Percentiles rank a stretch among this genome's conserved stretches.
phyloP scores from a whole-genome alignment of 2,888 invertebrate genomes.

The Drosophila sordidula region DNA sequence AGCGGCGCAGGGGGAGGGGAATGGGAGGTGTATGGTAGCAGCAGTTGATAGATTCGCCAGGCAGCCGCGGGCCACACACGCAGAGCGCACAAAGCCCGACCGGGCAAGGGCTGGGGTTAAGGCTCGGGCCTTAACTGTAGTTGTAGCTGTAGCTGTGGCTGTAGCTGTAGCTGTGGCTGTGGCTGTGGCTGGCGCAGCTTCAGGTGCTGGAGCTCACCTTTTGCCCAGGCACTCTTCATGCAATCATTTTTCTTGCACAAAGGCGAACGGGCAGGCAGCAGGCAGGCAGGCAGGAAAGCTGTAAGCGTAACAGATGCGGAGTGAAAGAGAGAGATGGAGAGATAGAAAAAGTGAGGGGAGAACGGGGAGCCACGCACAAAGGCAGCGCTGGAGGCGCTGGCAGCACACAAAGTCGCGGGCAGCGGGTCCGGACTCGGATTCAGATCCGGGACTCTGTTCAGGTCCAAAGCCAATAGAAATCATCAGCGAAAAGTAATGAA shows the following conservation, averaged over 20 bases:
- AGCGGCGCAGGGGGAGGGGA: background rate
- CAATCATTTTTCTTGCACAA: conserved; percentile 73
- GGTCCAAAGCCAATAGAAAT: conserved; percentile 66
- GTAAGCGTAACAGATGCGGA: conserved; percentile 25
- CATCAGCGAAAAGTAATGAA: conserved; percentile 69
- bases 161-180: background rate
- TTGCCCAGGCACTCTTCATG: conserved; percentile 62
- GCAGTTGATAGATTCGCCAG: conserved; percentile 71
- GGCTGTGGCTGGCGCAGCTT: background rate
- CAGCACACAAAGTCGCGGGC: conserved; percentile 29
- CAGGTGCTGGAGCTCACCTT: conserved; percentile 61
- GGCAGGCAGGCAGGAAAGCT: conserved; percentile 3
- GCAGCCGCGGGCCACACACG: conserved; percentile 75
- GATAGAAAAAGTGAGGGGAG: background rate
- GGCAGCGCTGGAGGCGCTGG: conserved; percentile 51
- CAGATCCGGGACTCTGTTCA: conserved; percentile 9
- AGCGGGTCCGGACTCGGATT: conserved; percentile 4
- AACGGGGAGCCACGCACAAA: conserved; percentile 41
- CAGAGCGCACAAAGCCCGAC: conserved; percentile 34
- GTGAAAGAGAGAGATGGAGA: background rate
- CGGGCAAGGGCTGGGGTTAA: conserved; percentile 16
- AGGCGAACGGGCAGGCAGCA: conserved; percentile 5
- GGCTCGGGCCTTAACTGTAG: conserved; percentile 1
- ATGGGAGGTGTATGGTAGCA: conserved; percentile 16
- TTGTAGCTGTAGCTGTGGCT: conserved; percentile 1